Percentiles rank a stretch among this genome's conserved stretches.
phyloP scores from a whole-genome alignment of 2,113 vertebrate genomes.

The Dipodomys merriami region DNA sequence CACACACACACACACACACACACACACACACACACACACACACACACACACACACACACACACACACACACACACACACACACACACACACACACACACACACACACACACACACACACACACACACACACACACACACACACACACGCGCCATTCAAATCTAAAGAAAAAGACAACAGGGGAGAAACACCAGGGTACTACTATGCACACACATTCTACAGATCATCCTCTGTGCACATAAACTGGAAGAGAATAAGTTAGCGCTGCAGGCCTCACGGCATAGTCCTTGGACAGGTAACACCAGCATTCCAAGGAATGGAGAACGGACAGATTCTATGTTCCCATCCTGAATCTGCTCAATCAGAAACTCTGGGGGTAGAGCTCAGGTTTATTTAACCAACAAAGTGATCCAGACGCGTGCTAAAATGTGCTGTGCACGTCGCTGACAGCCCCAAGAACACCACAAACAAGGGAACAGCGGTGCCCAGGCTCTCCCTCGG shows the following conservation, averaged over 20 bases:
- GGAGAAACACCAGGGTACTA: neutral
- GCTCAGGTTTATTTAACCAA: neutral
- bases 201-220: neutral
- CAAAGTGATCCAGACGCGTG: neutral
- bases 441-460: neutral
- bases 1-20: too few species aligned
- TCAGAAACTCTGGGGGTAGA: neutral
- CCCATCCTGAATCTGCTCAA: neutral
- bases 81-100: neutral
- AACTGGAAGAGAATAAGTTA: neutral
- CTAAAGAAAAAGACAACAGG: neutral
- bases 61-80: too few species aligned
- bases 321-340: neutral
- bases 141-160: neutral
- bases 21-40: too few species aligned
- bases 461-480: neutral
- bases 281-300: neutral
- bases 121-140: too few species aligned
- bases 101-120: too few species aligned
- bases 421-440: neutral
- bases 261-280: neutral
- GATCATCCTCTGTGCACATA: neutral
- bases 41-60: neutral
- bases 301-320: too few species aligned
- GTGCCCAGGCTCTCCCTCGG: neutral